These are phyloP conservation scores for Drosophila monieri DNA, from an alignment of 2,888 invertebrate genomes.

Conservation along the genomic window DNA sequence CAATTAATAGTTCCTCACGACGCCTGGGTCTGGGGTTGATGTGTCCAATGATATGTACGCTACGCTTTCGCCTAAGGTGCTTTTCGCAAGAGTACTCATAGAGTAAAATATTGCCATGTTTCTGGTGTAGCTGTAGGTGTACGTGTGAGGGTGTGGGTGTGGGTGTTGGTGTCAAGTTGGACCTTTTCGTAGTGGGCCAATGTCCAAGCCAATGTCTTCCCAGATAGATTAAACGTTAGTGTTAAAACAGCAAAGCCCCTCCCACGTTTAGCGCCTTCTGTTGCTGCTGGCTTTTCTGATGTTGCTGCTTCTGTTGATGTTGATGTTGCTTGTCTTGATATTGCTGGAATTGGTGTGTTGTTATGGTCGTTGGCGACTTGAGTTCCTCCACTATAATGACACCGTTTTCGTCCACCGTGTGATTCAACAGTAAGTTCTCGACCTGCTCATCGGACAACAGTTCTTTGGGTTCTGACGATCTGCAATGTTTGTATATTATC, in stretches of 20 bases:
- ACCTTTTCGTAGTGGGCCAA: too few species aligned
- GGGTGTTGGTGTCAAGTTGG: constrained; percentile 8
- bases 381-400: constrained; percentile 80
- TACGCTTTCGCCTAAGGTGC: constrained; percentile 27
- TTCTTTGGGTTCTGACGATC: constrained; percentile 83
- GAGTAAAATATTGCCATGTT: constrained; percentile 39
- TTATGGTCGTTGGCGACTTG: constrained; percentile 72
- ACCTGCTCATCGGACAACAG: constrained; percentile 84
- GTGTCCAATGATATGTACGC: constrained; percentile 38
- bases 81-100: constrained; percentile 26
- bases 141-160: neutral
- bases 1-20: constrained; percentile 7
- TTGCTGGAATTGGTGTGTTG: constrained; percentile 47
- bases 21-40: constrained; percentile 15
- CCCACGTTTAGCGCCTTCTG: constrained; percentile 55
- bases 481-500: constrained; percentile 60
- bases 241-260: constrained; percentile 62
- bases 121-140: neutral
- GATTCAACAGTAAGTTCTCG: constrained; percentile 83
- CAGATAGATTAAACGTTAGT: constrained; percentile 1
- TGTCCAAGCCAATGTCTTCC: neutral
- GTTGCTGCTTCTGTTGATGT: constrained; percentile 49
- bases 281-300: constrained; percentile 22
- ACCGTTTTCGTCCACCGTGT: constrained; percentile 80
- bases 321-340: constrained; percentile 31